phyloP scores from a whole-genome alignment of 2,113 vertebrate genomes.

The Paradoxurus hermaphroditus region DNA sequence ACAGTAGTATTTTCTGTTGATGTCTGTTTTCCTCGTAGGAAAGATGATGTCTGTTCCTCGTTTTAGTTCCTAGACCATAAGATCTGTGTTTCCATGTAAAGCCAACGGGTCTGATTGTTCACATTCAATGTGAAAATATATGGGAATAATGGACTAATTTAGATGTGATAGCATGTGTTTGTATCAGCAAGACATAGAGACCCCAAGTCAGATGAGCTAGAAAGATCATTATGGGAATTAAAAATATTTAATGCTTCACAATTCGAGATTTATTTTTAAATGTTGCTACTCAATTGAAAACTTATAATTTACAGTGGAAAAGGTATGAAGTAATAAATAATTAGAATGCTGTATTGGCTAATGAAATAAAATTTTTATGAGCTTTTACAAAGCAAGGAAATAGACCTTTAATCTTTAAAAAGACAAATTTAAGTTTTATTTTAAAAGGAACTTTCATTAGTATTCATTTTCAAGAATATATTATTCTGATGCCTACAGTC shows the following conservation, averaged over 20 bases:
- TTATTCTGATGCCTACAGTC: slow-evolving; percentile 50
- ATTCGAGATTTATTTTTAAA: slow-evolving; percentile 49
- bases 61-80: slow-evolving; percentile 54
- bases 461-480: neutral
- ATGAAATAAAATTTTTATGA: neutral
- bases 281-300: slow-evolving; percentile 36
- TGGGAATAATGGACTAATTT: slow-evolving; percentile 15
- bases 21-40: neutral
- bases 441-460: neutral
- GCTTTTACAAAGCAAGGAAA: neutral
- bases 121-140: neutral
- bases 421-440: neutral
- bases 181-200: neutral
- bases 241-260: slow-evolving; percentile 12
- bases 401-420: slow-evolving; percentile 22
- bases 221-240: neutral
- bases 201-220: slow-evolving; percentile 11
- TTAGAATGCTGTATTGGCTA: neutral
- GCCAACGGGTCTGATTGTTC: neutral
- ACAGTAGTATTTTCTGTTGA: neutral
- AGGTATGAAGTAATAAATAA: slow-evolving; percentile 24
- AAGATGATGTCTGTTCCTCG: slow-evolving; percentile 6
- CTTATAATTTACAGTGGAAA: slow-evolving; percentile 28
- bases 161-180: slow-evolving; percentile 6
- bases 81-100: slow-evolving; percentile 22